phyloP scores from a whole-genome alignment of 2,888 invertebrate genomes.

The Cotesia congregata region DNA sequence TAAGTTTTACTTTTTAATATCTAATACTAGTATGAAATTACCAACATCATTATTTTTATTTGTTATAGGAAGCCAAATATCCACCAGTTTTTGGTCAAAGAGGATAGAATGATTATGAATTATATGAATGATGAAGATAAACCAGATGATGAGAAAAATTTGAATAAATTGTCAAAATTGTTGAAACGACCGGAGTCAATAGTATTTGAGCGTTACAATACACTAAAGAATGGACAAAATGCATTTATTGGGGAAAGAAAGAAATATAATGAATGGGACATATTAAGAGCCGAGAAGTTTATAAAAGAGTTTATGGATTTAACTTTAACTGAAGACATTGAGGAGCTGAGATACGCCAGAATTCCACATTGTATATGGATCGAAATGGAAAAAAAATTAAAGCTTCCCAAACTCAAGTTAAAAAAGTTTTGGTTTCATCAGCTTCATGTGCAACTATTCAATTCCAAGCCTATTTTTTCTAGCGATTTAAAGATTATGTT shows the following conservation, averaged over 20 bases:
- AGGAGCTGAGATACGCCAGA: conserved; percentile 57
- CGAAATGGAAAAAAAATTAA: conserved; percentile 53
- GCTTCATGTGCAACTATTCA: conserved; percentile 63
- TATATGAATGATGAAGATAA: conserved; percentile 45
- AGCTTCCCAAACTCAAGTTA: conserved; percentile 49
- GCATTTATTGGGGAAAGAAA: conserved; percentile 5
- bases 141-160: conserved; percentile 41
- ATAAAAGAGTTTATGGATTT: conserved; percentile 53
- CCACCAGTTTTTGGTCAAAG: conserved; percentile 45
- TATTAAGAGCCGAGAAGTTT: conserved; percentile 50
- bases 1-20: not conserved
- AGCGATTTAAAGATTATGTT: conserved; percentile 60
- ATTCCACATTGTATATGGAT: conserved; percentile 60
- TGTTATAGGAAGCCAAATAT: conserved; percentile 23
- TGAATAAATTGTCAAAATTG: conserved; percentile 50
- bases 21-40: not conserved
- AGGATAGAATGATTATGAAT: conserved; percentile 54
- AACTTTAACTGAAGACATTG: conserved; percentile 52
- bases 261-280: conserved; percentile 51
- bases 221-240: conserved; percentile 15
- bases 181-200: conserved; percentile 54
- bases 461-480: conserved; percentile 53
- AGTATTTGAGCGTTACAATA: conserved; percentile 50
- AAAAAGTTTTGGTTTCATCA: conserved; percentile 56
- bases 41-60: not conserved